Conservation (phyloP, 37 sponge, comb jelly and placozoan species). For the Aplysina aerophoba region DNA sequence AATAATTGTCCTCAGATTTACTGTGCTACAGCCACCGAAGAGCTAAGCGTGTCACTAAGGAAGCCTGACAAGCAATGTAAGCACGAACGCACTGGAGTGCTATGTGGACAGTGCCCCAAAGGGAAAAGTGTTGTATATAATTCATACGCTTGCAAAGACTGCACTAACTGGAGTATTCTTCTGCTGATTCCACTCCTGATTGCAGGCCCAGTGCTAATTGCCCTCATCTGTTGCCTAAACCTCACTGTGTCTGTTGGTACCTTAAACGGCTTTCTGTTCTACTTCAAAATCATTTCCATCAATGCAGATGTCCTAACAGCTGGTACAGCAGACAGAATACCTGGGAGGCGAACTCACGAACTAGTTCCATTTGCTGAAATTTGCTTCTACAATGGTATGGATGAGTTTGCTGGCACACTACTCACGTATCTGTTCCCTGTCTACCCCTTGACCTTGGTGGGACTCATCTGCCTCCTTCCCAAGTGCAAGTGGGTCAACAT, state of each 20-base stretch:
- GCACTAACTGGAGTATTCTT: slow-evolving; percentile 24
- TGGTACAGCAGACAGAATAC: not conserved
- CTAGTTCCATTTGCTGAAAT: slow-evolving; percentile 22
- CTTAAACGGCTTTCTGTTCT: slow-evolving; percentile 48
- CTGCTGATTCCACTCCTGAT: slow-evolving; percentile 31
- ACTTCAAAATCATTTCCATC: slow-evolving; percentile 36
- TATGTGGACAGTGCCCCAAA: slow-evolving; percentile 48
- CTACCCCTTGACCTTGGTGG: slow-evolving; percentile 34
- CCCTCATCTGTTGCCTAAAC: slow-evolving; percentile 15
- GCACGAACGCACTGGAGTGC: slow-evolving; percentile 35
- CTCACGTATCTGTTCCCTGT: slow-evolving; percentile 45
- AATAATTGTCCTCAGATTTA: not conserved
- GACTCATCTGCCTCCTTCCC: not conserved
- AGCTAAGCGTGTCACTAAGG: not conserved
- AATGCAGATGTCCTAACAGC: not conserved
- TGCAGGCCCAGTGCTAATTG: slow-evolving; percentile 37
- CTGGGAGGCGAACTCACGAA: slow-evolving; percentile 10
- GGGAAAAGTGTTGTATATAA: slow-evolving; percentile 34
- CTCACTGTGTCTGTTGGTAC: slow-evolving; percentile 39
- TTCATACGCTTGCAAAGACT: slow-evolving; percentile 19
- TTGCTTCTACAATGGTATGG: slow-evolving; percentile 48
- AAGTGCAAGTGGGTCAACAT: slow-evolving; percentile 18
- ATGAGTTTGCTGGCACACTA: slow-evolving; percentile 31
- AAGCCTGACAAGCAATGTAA: slow-evolving; percentile 43
- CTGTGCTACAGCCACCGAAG: not conserved